Evolutionary conservation across 2,888 invertebrate species (phyloP).

Genomic region (Drosophila mercatorum): DNA sequence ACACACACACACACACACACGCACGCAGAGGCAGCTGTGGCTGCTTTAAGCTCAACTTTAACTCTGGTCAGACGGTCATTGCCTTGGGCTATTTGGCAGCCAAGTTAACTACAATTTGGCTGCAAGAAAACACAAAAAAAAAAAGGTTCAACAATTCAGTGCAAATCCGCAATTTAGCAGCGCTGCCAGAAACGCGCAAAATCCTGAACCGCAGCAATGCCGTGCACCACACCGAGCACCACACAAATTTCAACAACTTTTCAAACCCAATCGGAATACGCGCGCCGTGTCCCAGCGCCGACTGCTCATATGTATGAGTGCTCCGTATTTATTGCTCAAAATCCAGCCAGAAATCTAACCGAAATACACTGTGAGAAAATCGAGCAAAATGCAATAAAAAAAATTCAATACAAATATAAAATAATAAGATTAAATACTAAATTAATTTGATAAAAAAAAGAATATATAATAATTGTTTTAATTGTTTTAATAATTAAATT

Average conservation of each 20-base stretch:
- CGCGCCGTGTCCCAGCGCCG: not conserved
- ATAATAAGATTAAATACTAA: too few relatives aligned
- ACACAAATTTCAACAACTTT: conserved; percentile 41
- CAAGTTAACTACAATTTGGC: conserved; percentile 33
- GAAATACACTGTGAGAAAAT: not conserved
- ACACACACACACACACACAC: not conserved
- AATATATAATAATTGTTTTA: too few relatives aligned
- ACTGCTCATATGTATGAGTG: not conserved
- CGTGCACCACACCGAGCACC: conserved; percentile 15
- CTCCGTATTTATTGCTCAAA: conserved; percentile 3
- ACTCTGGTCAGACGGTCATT: conserved; percentile 19
- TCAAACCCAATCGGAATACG: conserved; percentile 11
- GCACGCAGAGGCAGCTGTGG: conserved; percentile 2
- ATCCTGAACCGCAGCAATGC: conserved; percentile 37
- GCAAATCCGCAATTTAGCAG: conserved; percentile 52
- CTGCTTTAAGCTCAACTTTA: conserved; percentile 47
- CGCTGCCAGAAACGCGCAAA: conserved; percentile 45
- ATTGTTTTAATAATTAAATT: too few relatives aligned
- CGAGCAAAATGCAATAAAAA: too few relatives aligned
- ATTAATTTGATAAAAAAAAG: too few relatives aligned
- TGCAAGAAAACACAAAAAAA: not conserved
- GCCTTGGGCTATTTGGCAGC: conserved; percentile 2
- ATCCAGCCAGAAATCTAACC: conserved; percentile 5
- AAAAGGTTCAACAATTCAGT: conserved; percentile 40
- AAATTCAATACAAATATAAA: too few relatives aligned